These are phyloP conservation scores for Pachycephus smyrnensis DNA, from an alignment of 2,888 invertebrate species.

Conservation along the genomic window DNA sequence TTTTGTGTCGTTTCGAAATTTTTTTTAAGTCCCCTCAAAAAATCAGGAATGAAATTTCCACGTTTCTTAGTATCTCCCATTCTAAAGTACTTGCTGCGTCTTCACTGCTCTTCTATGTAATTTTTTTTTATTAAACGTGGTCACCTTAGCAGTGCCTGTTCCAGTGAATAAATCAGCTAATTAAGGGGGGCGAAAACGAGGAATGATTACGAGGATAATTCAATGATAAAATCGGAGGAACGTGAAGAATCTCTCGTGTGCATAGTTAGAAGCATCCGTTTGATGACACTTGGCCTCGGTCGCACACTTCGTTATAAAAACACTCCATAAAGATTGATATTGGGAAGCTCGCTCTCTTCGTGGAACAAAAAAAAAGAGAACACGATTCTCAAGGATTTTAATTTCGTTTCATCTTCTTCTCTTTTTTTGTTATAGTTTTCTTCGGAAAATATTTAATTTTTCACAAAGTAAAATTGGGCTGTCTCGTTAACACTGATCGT, in stretches of 20 bases:
- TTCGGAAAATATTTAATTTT: background rate
- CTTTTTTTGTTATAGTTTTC: background rate
- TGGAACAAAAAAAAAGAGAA: background rate
- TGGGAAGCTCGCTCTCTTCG: background rate
- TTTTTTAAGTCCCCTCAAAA: background rate
- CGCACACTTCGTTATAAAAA: background rate
- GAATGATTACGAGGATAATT: background rate
- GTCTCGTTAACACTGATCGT: constrained; percentile 19
- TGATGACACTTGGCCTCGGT: background rate
- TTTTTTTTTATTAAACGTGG: background rate
- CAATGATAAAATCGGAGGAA: background rate
- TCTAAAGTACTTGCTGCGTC: background rate
- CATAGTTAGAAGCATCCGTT: background rate
- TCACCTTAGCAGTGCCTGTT: background rate
- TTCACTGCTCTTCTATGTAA: background rate
- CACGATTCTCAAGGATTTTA: background rate
- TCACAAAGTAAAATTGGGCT: constrained; percentile 11
- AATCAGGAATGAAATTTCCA: background rate
- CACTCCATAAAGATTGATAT: background rate
- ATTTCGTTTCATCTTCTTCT: background rate
- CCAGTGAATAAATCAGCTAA: background rate
- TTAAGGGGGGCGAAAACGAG: background rate
- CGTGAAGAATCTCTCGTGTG: background rate
- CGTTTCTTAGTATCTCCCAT: background rate
- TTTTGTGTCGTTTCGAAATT: background rate